Conservation (phyloP, 2,113 vertebrate genomes). For the Labeo rohita region DNA sequence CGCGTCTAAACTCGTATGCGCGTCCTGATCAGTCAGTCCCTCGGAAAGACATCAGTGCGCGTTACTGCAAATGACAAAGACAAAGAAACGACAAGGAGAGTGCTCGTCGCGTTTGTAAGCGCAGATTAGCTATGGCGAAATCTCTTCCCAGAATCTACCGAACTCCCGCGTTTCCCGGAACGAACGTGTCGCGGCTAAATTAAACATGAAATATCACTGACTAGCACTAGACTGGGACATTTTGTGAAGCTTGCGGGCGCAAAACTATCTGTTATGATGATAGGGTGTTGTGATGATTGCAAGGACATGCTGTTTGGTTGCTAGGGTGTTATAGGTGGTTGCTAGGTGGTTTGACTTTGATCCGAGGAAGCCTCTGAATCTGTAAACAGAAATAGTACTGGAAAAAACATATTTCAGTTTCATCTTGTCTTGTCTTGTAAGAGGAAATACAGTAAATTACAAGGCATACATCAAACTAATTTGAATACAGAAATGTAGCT, state of each 20-base stretch:
- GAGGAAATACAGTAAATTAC: neutral
- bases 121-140: neutral
- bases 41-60: neutral
- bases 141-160: neutral
- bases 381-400: neutral
- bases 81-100: neutral
- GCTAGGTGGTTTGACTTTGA: neutral
- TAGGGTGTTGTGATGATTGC: neutral
- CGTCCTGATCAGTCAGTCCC: neutral
- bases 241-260: neutral
- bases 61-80: neutral
- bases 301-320: neutral
- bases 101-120: neutral
- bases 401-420: neutral
- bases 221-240: neutral
- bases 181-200: neutral
- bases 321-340: neutral
- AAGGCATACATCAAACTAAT: too few species aligned
- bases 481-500: too few species aligned
- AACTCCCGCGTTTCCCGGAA: neutral
- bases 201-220: slow-evolving; percentile 8
- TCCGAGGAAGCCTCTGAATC: neutral
- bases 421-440: neutral
- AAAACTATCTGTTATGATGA: neutral
- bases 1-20: too few species aligned